Conservation (phyloP, 2,113 vertebrate species). For the Hystrix cristata region DNA sequence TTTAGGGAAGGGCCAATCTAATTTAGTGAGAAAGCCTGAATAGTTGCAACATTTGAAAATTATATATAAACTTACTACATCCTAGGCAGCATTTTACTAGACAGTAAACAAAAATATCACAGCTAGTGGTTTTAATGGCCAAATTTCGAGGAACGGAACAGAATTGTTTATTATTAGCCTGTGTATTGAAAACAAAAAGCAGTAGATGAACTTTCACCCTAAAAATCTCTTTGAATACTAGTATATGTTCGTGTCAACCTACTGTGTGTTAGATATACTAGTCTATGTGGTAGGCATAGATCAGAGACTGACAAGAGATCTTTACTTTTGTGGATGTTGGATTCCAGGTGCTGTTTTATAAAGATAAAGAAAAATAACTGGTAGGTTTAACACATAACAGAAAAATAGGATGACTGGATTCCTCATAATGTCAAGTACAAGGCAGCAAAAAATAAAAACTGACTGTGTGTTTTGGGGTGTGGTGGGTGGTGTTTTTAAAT, state of each 20-base stretch:
- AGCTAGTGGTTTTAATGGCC: slow-evolving; percentile 20
- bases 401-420: not conserved
- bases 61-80: slow-evolving; percentile 39
- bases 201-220: not conserved
- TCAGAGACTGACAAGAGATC: not conserved
- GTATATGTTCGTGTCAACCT: not conserved
- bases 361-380: slow-evolving; percentile 26
- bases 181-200: slow-evolving; percentile 31
- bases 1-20: slow-evolving; percentile 26
- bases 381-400: not conserved
- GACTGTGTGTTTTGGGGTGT: not conserved
- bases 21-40: slow-evolving; percentile 56
- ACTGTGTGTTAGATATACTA: not conserved
- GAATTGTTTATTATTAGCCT: not conserved
- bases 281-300: not conserved
- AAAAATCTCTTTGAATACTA: slow-evolving; percentile 31
- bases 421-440: not conserved
- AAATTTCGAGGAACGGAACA: slow-evolving; percentile 46
- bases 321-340: not conserved
- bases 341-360: not conserved
- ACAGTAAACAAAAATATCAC: slow-evolving; percentile 55
- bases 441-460: slow-evolving; percentile 14
- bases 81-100: slow-evolving; percentile 57
- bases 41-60: slow-evolving; percentile 38
- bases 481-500: not conserved